These are phyloP conservation scores for Sebastes trivittatus DNA, from an alignment of 2,797 vertebrate genomes.

Conservation along the genomic window DNA sequence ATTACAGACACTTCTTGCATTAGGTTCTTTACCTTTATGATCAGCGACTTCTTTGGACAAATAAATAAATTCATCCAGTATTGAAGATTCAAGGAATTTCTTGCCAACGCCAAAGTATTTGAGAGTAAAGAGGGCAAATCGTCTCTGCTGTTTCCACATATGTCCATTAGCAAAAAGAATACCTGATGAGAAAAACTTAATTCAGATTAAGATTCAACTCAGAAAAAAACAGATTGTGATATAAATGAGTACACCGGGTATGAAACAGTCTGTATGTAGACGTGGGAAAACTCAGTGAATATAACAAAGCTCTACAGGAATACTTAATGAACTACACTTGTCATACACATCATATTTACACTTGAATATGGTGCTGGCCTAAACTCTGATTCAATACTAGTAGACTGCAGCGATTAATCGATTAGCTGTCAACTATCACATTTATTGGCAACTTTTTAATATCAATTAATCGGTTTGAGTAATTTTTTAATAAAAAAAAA, in stretches of 20 bases:
- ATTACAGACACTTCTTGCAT: not conserved
- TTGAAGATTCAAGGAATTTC: conserved; percentile 67
- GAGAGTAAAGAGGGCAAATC: conserved; percentile 67
- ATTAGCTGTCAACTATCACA: too few relatives aligned
- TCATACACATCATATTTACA: not conserved
- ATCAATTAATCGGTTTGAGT: too few relatives aligned
- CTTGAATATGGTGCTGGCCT: not conserved
- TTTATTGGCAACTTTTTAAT: too few relatives aligned
- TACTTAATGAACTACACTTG: not conserved
- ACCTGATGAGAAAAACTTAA: conserved; percentile 30
- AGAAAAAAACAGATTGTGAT: not conserved
- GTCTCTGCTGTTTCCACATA: conserved; percentile 63
- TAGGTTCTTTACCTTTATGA: conserved; percentile 9
- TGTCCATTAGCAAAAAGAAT: conserved; percentile 55
- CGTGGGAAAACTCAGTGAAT: not conserved
- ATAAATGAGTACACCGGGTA: not conserved
- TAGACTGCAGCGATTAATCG: too few relatives aligned
- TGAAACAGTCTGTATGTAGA: not conserved
- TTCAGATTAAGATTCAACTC: not conserved
- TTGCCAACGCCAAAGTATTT: conserved; percentile 69
- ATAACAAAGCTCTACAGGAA: not conserved
- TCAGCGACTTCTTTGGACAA: not conserved
- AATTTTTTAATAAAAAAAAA: too few relatives aligned
- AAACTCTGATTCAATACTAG: not conserved
- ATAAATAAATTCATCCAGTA: conserved; percentile 39